These are phyloP conservation scores for Acanthis flammea DNA, from an alignment of 2,797 vertebrate genomes.

Conservation along the genomic window DNA sequence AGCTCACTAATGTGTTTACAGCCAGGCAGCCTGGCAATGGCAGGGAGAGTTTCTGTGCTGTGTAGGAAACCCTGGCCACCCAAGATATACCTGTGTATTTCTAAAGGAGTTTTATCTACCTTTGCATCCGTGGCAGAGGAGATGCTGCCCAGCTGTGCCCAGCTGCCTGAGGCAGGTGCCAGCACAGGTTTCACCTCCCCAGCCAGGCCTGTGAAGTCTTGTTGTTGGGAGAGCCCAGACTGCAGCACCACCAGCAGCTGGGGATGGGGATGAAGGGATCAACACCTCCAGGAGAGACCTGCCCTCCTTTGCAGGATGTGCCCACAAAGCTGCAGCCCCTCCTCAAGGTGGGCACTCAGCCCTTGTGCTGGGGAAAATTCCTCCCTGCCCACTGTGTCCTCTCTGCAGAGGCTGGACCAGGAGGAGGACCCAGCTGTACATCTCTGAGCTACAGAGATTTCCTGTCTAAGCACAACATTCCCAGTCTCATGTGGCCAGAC, in stretches of 20 bases:
- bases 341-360: background rate
- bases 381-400: background rate
- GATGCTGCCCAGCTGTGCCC: background rate
- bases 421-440: background rate
- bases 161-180: background rate
- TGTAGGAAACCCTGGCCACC: background rate
- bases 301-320: background rate
- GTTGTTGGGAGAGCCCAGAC: background rate
- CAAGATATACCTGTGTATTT: background rate
- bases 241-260: background rate
- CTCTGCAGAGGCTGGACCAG: background rate
- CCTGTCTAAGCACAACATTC: background rate
- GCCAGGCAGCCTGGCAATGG: background rate
- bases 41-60: background rate
- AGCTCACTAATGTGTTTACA: background rate
- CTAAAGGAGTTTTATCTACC: background rate
- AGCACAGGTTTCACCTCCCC: background rate
- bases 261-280: background rate
- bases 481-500: rapidly evolving
- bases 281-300: background rate
- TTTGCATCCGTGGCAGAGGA: background rate
- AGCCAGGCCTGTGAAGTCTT: background rate
- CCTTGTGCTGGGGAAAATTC: background rate
- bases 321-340: background rate
- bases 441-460: background rate